Conservation (phyloP, 2,113 vertebrate species). For the Nettapus auritus region DNA sequence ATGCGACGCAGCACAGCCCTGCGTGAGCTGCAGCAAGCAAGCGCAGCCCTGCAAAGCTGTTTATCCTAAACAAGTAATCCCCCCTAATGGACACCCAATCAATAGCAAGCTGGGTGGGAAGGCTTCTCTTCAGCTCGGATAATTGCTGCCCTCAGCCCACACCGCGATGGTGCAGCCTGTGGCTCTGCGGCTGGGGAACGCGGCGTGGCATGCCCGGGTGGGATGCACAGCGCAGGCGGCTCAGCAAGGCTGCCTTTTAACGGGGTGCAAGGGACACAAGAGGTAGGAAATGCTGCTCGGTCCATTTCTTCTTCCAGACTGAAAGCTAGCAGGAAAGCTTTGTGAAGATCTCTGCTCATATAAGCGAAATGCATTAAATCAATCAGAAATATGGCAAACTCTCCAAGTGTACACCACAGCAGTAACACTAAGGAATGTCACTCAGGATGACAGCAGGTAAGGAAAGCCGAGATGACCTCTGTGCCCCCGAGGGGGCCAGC, state of each 20-base stretch:
- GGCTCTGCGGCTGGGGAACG: neutral
- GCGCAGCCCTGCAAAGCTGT: neutral
- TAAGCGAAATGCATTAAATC: neutral
- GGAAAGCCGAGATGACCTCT: neutral
- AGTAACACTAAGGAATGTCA: neutral
- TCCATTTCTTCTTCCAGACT: neutral
- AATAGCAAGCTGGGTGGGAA: neutral
- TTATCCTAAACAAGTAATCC: neutral
- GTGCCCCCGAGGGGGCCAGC: rapidly evolving
- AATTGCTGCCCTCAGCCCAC: neutral
- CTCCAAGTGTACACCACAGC: neutral
- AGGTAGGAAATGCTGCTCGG: neutral
- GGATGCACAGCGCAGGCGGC: rapidly evolving
- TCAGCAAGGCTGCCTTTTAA: neutral
- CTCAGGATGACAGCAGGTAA: neutral
- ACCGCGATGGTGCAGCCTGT: neutral
- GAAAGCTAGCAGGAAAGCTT: neutral
- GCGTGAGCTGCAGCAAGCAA: neutral
- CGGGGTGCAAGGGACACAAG: neutral
- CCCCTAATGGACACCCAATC: neutral
- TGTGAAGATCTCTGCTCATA: neutral
- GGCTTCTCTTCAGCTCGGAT: neutral
- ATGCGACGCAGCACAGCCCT: neutral
- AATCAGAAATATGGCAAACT: neutral
- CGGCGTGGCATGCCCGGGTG: neutral